phyloP scores from a whole-genome alignment of 2,888 invertebrate genomes.

The Dasypolia templi region DNA sequence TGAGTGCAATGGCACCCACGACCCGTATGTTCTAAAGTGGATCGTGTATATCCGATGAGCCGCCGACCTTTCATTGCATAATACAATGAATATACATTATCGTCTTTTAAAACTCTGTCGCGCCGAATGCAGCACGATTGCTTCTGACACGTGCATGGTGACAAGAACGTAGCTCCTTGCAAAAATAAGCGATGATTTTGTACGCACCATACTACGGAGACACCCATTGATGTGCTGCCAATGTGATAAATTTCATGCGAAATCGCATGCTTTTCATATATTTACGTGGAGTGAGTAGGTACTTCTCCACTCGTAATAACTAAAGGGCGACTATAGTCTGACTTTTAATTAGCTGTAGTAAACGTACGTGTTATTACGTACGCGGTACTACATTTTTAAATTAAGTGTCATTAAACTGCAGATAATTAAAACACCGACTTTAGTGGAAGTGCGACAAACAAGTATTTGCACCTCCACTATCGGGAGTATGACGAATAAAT shows the following conservation, averaged over 20 bases:
- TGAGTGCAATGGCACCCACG: slow-evolving; percentile 36
- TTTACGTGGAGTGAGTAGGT: background rate
- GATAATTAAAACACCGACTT: too few species aligned
- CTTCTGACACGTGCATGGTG: slow-evolving; percentile 20
- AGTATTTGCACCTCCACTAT: background rate
- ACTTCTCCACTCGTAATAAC: background rate
- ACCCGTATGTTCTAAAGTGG: slow-evolving; percentile 21
- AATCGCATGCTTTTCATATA: background rate
- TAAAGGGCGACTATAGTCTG: background rate
- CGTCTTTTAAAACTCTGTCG: slow-evolving; percentile 33
- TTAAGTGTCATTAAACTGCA: too few species aligned
- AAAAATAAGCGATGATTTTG: slow-evolving; percentile 14
- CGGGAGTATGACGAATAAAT: background rate
- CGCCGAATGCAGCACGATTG: slow-evolving; percentile 28
- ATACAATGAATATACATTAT: slow-evolving; percentile 52
- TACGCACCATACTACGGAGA: slow-evolving; percentile 27
- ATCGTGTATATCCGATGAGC: slow-evolving; percentile 28
- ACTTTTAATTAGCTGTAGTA: too few species aligned
- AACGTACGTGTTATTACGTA: too few species aligned
- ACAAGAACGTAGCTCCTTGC: slow-evolving; percentile 1
- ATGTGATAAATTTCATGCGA: slow-evolving; percentile 9
- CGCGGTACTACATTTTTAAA: too few species aligned
- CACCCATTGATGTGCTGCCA: slow-evolving; percentile 25
- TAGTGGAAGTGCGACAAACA: background rate
- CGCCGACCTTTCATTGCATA: slow-evolving; percentile 51